Conservation (phyloP, 2,797 vertebrate species). For the Phrynocephalus vlangalii region DNA sequence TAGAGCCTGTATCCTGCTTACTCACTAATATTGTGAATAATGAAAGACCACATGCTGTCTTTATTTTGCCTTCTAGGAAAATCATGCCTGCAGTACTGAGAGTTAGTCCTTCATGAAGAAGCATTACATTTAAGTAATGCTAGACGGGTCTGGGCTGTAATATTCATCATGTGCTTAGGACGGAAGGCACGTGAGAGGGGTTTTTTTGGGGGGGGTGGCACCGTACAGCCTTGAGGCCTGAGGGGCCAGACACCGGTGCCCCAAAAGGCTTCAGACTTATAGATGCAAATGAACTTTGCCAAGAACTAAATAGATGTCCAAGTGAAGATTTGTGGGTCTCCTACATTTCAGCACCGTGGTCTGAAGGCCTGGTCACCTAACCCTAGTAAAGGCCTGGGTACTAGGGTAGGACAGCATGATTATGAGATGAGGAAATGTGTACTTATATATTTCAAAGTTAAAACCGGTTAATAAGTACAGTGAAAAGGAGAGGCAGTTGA, state of each 20-base stretch:
- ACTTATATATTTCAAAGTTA: neutral
- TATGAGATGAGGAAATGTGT: neutral
- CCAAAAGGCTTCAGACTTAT: no score
- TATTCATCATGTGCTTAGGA: no score
- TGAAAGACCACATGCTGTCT: conserved; percentile 17
- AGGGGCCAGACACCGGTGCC: no score
- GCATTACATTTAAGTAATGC: neutral
- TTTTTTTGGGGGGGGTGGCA: no score
- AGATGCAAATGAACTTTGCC: no score
- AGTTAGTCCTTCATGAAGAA: neutral
- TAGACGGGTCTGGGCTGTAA: neutral
- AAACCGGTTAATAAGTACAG: neutral
- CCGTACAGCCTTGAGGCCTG: no score
- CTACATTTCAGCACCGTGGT: no score
- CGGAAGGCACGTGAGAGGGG: no score
- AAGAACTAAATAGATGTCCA: no score
- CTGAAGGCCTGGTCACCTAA: no score
- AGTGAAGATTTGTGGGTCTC: no score
- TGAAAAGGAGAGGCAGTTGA: neutral
- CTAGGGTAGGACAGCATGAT: neutral
- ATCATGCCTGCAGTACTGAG: neutral
- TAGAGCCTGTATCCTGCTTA: neutral
- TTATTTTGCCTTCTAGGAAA: conserved; percentile 9
- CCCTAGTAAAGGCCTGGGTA: no score
- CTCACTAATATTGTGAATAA: neutral